Conservation (phyloP, 2,113 vertebrate species). For the Oceanites oceanicus region DNA sequence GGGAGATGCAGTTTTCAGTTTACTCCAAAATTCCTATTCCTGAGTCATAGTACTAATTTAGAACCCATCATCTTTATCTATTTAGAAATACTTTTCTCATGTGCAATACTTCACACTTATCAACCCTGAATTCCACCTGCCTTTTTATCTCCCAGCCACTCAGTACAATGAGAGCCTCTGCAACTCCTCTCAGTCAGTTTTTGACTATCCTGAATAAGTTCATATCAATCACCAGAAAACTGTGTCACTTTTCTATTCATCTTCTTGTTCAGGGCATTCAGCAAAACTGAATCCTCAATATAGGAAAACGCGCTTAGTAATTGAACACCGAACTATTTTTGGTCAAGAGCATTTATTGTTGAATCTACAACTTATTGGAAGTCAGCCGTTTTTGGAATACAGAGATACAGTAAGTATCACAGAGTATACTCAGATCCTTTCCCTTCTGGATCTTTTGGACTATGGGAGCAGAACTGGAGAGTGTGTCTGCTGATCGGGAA, state of each 20-base stretch:
- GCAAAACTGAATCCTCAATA: not conserved
- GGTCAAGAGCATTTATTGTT: conserved; percentile 48
- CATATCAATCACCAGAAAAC: not conserved
- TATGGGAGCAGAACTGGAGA: conserved; percentile 2
- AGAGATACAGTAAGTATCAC: not conserved
- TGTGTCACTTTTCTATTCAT: not conserved
- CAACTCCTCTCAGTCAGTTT: not conserved
- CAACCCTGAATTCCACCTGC: not conserved
- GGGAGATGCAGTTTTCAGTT: not conserved
- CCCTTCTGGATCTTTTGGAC: not conserved
- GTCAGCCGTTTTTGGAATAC: conserved; percentile 19
- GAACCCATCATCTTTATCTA: not conserved
- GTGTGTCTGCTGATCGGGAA: not conserved
- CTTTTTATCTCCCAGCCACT: not conserved
- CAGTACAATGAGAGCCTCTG: not conserved
- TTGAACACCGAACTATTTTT: conserved; percentile 52
- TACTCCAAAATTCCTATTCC: not conserved
- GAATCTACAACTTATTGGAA: conserved; percentile 43
- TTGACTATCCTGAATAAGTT: not conserved
- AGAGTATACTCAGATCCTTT: not conserved
- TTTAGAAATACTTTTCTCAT: conserved; percentile 1
- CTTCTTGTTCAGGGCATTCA: not conserved
- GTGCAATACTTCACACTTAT: not conserved
- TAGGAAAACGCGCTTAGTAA: not conserved
- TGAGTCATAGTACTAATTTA: not conserved